Base-by-base conservation (phyloP, 2,888 invertebrate genomes). In the Tipula lateralis region DNA sequence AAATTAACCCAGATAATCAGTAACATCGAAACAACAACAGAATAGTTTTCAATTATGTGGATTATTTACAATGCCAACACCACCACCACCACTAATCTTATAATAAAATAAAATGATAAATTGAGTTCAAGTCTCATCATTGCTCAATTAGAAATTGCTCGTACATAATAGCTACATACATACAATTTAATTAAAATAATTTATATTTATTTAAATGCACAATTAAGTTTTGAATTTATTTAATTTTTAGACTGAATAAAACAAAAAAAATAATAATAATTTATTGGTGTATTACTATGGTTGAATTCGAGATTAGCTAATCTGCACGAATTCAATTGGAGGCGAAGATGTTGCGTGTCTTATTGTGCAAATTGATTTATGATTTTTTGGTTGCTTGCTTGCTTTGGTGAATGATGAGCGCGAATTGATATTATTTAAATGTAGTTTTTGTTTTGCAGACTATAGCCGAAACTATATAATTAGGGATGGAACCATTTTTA, bases 311-410 rank as follows among this genome's bases (percentile, higher is more conserved):
- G 66, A 66, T 66, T 66, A 66, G 66, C 66, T 66, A 66, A 66
- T 66, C 66, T 66, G 66, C 66, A 66, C 66, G 66, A 66, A 50
- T 66, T 9, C 9, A 0, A 66, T 66, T 66, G 66, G 66, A 66
- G 1, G 66, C 24, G 19, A 7, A 19, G 4, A 66, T 66, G 66
- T 66, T 66, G 66, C 66, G 66, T 66, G 66, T 19, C 24, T 66
- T n/a, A 19, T 66, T 66, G 66, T 66, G 66, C 66, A 66, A 66
- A 66, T 66, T 66, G 66, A 66, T 66, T 66, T 66, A 66, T 24
- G 66, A 9, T 66, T 66, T 24, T 66, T 44, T n/a, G 13, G n/a
- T 44, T 44, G 2, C 16, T 66, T 66, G 66, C 66, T n/a, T 44
- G 66, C 66, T n/a, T n/a, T n/a, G 44, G 4, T 24, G 24, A 9